A percentile compares a stretch with the other conserved stretches of the same genome.
These are phyloP conservation scores for Smithornis capensis DNA, from an alignment of 2,113 vertebrate species.

Conservation along the genomic window DNA sequence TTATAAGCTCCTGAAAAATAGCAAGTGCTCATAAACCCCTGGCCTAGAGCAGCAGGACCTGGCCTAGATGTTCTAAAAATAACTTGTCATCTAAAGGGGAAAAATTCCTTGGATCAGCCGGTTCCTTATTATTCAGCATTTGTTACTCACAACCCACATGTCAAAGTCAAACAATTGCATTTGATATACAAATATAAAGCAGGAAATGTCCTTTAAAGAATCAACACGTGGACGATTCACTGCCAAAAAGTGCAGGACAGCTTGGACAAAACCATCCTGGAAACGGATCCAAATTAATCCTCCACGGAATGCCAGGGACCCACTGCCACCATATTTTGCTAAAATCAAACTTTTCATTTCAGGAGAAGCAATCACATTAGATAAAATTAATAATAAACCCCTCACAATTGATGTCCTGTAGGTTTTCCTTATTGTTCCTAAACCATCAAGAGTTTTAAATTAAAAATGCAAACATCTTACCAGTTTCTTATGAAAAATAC, in stretches of 20 bases:
- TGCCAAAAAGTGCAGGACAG: neutral
- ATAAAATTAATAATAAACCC: neutral
- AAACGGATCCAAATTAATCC: neutral
- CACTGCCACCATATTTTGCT: neutral
- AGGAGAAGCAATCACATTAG: neutral
- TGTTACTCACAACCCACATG: neutral
- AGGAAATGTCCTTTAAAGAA: slow-evolving; percentile 3
- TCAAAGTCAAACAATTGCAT: neutral
- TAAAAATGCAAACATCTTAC: neutral
- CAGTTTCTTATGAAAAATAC: neutral
- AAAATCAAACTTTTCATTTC: neutral
- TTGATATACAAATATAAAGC: neutral
- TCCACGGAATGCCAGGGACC: neutral
- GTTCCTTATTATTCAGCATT: neutral
- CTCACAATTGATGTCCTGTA: rapidly evolving
- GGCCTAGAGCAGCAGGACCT: neutral
- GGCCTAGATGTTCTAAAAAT: neutral
- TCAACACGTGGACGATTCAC: neutral
- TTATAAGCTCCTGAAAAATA: neutral
- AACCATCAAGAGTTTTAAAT: neutral
- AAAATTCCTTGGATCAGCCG: neutral
- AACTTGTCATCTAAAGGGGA: neutral
- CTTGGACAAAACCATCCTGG: neutral
- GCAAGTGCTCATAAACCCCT: neutral
- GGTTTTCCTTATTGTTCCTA: neutral